Evolutionary conservation across 2,888 invertebrate genomes (phyloP).

Genomic region (Candidula unifasciata): DNA sequence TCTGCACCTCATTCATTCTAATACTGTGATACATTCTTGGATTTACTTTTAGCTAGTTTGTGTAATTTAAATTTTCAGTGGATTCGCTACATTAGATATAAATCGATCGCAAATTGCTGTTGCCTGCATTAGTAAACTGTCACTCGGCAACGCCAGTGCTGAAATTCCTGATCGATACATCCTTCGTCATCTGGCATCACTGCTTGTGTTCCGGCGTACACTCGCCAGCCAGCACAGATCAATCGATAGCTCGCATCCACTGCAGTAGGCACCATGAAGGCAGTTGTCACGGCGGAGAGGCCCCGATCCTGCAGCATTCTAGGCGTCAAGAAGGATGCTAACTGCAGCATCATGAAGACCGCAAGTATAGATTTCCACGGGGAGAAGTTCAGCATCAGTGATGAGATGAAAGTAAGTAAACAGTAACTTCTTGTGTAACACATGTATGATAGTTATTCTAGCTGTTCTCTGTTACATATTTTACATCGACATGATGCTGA

Average conservation of each 20-base stretch:
- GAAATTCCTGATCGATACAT: slow-evolving; percentile 20
- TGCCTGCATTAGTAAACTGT: too few relatives aligned
- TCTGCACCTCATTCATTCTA: too few relatives aligned
- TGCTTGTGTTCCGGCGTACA: not conserved
- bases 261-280: slow-evolving; percentile 39
- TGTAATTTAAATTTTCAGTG: not conserved
- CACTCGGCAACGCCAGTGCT: not conserved
- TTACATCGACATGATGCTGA: too few relatives aligned
- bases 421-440: not conserved
- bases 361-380: slow-evolving; percentile 44
- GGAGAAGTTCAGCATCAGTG: slow-evolving; percentile 45
- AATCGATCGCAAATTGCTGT: too few relatives aligned
- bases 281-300: slow-evolving; percentile 33
- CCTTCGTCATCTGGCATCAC: slow-evolving; percentile 20
- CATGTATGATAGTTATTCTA: too few relatives aligned
- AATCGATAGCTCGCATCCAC: slow-evolving; percentile 31
- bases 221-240: slow-evolving; percentile 31
- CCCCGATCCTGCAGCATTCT: slow-evolving; percentile 43
- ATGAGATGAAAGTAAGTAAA: slow-evolving; percentile 48
- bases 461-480: too few relatives aligned
- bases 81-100: not conserved
- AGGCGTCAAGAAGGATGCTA: slow-evolving; percentile 47
- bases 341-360: slow-evolving; percentile 49
- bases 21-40: too few relatives aligned
- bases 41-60: too few relatives aligned